Percentiles rank a stretch among this genome's conserved stretches.
Evolutionary conservation across 2,797 vertebrate species (phyloP).

Genomic region (Rhadinocentrus ornatus): DNA sequence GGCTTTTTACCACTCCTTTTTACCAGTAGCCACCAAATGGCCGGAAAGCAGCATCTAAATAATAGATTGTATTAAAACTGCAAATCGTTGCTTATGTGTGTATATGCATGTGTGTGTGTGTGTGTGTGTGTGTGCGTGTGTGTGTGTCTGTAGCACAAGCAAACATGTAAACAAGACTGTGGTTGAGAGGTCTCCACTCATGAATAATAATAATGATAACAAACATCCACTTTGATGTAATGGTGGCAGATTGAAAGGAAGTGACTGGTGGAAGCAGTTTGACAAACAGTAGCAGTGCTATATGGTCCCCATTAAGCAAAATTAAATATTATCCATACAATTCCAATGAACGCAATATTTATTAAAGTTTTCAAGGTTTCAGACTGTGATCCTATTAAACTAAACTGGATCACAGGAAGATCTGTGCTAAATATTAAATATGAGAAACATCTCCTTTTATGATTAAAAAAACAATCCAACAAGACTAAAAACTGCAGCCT

Average conservation of each 20-base stretch:
- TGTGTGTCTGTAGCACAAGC: constrained; percentile 10
- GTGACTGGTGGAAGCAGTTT: constrained; percentile 15
- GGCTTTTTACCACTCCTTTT: constrained; percentile 19
- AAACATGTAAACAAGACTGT: constrained; percentile 45
- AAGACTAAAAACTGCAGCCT: not conserved
- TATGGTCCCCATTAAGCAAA: not conserved
- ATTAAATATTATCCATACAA: constrained; percentile 9
- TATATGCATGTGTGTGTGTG: too few relatives aligned
- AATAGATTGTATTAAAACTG: constrained; percentile 37
- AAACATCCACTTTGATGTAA: not conserved
- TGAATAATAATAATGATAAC: constrained; percentile 57
- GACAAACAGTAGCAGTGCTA: not conserved
- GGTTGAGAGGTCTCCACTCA: constrained; percentile 39
- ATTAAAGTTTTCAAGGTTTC: not conserved
- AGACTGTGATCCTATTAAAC: not conserved
- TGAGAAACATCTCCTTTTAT: not conserved
- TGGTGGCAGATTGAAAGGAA: constrained; percentile 20
- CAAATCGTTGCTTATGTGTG: constrained; percentile 29
- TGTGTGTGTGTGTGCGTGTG: too few relatives aligned
- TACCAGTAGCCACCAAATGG: constrained; percentile 23
- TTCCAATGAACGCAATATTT: not conserved
- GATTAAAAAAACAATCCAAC: not conserved
- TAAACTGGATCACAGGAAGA: not conserved
- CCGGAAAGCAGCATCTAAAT: constrained; percentile 41
- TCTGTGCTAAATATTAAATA: not conserved